phyloP scores from a whole-genome alignment of 1,140 invertebrate species.

The Brachionus manjavacas region DNA sequence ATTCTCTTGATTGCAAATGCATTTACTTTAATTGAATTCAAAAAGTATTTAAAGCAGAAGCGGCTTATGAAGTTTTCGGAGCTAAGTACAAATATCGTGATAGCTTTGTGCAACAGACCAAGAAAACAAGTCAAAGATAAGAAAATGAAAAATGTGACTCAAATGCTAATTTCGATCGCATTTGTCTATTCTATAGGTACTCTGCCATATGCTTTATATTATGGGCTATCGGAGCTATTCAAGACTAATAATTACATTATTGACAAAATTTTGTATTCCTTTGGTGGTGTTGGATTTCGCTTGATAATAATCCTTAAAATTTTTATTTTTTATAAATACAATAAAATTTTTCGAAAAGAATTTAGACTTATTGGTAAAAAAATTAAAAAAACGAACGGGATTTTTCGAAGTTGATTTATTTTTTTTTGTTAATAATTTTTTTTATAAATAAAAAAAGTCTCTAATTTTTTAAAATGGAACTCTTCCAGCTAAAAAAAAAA shows the following conservation, averaged over 20 bases:
- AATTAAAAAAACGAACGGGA: no score
- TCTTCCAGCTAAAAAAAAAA: no score
- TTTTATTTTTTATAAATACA: not conserved
- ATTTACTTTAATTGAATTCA: not conserved
- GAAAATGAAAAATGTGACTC: conserved; percentile 1
- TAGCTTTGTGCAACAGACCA: not conserved
- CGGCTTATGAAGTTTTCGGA: not conserved
- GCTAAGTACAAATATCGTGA: not conserved
- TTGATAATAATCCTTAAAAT: not conserved
- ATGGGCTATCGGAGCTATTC: not conserved
- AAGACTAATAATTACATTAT: not conserved
- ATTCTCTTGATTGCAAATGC: not conserved
- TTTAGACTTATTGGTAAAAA: not conserved
- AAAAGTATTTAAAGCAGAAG: not conserved
- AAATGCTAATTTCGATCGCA: not conserved
- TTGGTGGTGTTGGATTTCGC: not conserved
- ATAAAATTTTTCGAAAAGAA: not conserved
- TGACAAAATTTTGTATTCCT: not conserved
- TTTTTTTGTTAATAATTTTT: no score
- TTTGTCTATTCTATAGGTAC: not conserved
- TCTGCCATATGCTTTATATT: not conserved
- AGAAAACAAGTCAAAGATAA: not conserved
- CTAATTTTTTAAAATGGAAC: no score
- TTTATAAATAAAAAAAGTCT: no score
- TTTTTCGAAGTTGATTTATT: no score